Evolutionary conservation across 1,140 invertebrate species (phyloP).

Genomic region (Drosophila pseudoobscura): DNA sequence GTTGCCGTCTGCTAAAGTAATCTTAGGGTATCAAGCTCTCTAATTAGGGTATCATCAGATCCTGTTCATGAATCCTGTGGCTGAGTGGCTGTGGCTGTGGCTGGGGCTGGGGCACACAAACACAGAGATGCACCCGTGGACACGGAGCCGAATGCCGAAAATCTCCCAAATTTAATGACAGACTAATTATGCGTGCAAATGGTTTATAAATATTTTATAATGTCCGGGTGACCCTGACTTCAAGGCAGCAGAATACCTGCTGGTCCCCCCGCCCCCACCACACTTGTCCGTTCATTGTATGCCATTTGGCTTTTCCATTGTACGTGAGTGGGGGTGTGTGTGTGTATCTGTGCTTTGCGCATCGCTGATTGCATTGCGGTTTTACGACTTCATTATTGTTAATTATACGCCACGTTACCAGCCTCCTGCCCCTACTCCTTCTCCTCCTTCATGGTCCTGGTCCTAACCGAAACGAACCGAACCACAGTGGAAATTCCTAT

Average conservation of each 20-base stretch:
- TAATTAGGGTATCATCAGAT: too few species aligned
- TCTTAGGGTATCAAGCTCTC: neutral
- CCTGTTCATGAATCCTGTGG: conserved; percentile 2
- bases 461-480: too few species aligned
- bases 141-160: conserved; percentile 46
- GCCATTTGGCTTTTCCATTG: conserved; percentile 63
- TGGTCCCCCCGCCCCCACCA: neutral
- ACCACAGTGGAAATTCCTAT: conserved; percentile 2
- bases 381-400: conserved; percentile 82
- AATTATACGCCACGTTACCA: conserved; percentile 67
- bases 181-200: conserved; percentile 81
- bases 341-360: conserved; percentile 71
- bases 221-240: conserved; percentile 65
- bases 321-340: conserved; percentile 27
- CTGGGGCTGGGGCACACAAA: conserved; percentile 4
- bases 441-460: too few species aligned
- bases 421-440: conserved; percentile 12
- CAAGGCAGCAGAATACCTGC: conserved; percentile 16
- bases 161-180: conserved; percentile 79
- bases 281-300: conserved; percentile 15
- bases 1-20: neutral
- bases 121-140: neutral
- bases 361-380: conserved; percentile 81
- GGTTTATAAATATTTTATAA: conserved; percentile 81
- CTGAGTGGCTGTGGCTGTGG: conserved; percentile 12